Evolutionary conservation across 2,113 vertebrate genomes (phyloP).

Genomic region (Crotalus helleri): DNA sequence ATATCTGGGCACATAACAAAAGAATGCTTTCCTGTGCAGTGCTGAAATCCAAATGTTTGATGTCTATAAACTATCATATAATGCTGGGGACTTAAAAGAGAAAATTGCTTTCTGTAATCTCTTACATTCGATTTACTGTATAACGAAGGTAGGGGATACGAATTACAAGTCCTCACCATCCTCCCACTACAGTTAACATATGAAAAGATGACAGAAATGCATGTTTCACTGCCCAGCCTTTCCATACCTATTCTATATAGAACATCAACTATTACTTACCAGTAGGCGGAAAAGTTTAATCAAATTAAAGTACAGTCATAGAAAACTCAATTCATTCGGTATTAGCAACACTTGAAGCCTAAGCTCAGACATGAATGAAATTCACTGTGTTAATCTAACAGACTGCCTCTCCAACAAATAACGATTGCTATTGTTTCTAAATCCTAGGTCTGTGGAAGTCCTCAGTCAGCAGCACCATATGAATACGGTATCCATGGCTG

Average conservation of each 20-base stretch:
- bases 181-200: background rate
- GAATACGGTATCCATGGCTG: background rate
- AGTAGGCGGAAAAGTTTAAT: background rate
- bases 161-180: background rate
- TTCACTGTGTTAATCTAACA: background rate
- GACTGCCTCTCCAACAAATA: background rate
- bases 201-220: background rate
- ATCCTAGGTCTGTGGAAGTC: background rate
- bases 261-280: background rate
- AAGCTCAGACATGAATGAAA: background rate
- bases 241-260: background rate
- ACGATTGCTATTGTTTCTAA: background rate
- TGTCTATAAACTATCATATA: background rate
- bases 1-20: background rate
- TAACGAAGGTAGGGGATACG: background rate
- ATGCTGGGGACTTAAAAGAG: background rate
- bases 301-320: background rate
- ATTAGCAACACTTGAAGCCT: background rate
- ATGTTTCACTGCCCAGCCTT: background rate
- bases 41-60: background rate
- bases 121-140: background rate
- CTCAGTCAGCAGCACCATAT: background rate
- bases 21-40: background rate
- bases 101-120: background rate
- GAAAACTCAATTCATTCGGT: background rate